Conservation (phyloP, 2,888 invertebrate species). For the Metalampra italica region DNA sequence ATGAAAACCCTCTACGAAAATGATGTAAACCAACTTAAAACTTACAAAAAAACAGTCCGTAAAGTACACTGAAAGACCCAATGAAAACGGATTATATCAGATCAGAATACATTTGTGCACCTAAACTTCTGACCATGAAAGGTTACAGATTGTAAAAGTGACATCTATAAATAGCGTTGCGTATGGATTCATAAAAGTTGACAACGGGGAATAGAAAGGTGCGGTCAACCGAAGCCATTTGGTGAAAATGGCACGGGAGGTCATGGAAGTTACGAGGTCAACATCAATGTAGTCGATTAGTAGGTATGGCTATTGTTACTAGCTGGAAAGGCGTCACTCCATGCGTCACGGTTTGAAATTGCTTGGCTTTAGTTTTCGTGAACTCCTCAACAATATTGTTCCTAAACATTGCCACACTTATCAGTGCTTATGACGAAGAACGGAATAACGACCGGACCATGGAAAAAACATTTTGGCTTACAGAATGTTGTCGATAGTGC, state of each 20-base stretch:
- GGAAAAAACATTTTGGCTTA: no score
- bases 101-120: no score
- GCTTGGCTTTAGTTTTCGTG: constrained; percentile 9
- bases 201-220: constrained; percentile 42
- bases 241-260: constrained; percentile 51
- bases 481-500: background rate
- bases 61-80: no score
- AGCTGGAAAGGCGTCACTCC: background rate
- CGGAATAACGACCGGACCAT: background rate
- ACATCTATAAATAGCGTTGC: background rate
- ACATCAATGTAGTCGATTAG: background rate
- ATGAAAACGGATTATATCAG: no score
- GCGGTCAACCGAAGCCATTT: constrained; percentile 41
- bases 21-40: no score
- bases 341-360: constrained; percentile 24
- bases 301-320: background rate
- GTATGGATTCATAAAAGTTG: constrained; percentile 25
- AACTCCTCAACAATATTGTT: background rate
- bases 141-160: background rate
- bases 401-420: background rate
- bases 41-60: no score
- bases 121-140: no score
- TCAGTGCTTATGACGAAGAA: background rate
- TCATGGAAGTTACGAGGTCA: constrained; percentile 35
- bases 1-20: no score